These are phyloP conservation scores for Thoracochromis brauschi DNA, from an alignment of 2,113 vertebrate species.

Conservation along the genomic window DNA sequence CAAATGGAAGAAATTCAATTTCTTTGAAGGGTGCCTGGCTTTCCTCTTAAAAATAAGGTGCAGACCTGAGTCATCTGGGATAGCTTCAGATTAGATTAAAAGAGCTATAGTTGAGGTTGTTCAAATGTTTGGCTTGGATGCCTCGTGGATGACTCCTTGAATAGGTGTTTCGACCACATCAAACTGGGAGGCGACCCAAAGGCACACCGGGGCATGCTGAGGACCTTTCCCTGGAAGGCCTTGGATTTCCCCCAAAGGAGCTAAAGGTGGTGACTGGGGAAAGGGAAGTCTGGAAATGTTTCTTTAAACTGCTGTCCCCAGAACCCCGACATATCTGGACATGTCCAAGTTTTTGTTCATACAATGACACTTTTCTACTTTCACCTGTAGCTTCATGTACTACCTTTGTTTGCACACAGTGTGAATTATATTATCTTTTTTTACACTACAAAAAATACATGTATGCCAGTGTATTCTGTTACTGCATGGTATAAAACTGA, in stretches of 20 bases:
- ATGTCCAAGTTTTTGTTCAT: background rate
- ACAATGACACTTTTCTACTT: background rate
- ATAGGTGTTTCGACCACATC: background rate
- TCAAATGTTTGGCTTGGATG: background rate
- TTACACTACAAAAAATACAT: background rate
- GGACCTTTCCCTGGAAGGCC: background rate
- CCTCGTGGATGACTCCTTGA: background rate
- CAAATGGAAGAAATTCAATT: background rate
- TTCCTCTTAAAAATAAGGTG: background rate
- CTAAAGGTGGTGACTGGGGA: background rate
- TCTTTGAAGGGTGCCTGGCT: background rate
- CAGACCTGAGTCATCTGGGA: background rate
- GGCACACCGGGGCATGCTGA: background rate
- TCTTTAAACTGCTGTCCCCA: background rate
- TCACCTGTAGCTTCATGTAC: background rate
- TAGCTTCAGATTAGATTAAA: background rate
- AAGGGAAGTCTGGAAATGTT: background rate
- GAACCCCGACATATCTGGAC: background rate
- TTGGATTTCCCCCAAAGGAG: background rate
- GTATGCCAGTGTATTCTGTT: background rate
- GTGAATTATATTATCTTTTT: background rate
- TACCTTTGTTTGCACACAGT: background rate
- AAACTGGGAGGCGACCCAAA: background rate
- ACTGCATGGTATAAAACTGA: background rate
- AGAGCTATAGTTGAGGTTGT: background rate